Evolutionary conservation across 2,888 invertebrate species (phyloP), one percentile per base, ranked within the genome.

Genomic region (Cremastobaeus sp.): DNA sequence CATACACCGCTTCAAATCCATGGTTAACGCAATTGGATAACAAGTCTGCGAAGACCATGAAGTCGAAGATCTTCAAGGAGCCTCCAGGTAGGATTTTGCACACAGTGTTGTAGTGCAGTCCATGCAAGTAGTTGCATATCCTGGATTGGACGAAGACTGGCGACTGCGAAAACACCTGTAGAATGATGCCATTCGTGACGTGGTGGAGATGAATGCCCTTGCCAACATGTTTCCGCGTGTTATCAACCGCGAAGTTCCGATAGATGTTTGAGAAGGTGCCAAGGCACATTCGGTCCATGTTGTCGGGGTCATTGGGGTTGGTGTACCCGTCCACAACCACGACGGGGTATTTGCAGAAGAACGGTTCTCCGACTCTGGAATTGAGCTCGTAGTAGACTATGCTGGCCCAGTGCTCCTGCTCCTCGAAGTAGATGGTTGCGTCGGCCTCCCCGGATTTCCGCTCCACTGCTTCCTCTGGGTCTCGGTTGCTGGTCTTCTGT

Each of bases 291-390:
- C 98, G 90, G 86, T 96, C 96, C 71, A 94, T 93, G 88, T 96
- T 96, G 9, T 57, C 69, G n/a, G 98, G 98, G 89, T 98, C 96
- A 52, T 97, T 98, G 86, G 98, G 98, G 89, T 98, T 96, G 50
- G 98, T 98, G 86, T 97, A 98, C 5, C 98, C 98, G 88, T 98
- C 98, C 0, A 99, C 96, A 54, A 96, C 94, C 1, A 98, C 94
- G 20, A 94, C 93, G 81, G 93, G 94, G 17, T 93, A 93, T 84
- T 94, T 94, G 86, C 96, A 95, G 84, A 95, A 94, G 87, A 96
- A 96, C 11, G 95, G 95, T 88, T 98, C 98, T 0, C 98, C 98
- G 3, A 99, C 97, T 30, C 98, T 91, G 84, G 95, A 95, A 88
- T 98, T 98, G 75, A 98, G 89, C 87, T 99, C 98, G 83, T 98